Percentiles rank a stretch among this genome's conserved stretches.
These are phyloP conservation scores for Bagarius yarrelli DNA, from an alignment of 2,113 vertebrate species.

Conservation along the genomic window DNA sequence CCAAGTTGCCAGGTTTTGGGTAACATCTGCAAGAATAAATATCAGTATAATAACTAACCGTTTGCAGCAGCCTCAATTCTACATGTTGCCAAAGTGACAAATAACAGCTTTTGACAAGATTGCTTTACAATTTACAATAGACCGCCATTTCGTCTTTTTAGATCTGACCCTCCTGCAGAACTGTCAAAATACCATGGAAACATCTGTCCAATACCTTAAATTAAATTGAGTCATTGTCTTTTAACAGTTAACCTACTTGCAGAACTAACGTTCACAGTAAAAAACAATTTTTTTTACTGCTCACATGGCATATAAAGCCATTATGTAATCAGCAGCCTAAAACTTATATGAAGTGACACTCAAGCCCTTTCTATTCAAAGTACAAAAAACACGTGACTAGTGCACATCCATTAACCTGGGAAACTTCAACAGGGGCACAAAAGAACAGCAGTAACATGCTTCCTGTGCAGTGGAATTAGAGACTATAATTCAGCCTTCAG, in stretches of 20 bases:
- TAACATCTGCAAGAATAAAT: conserved; percentile 17
- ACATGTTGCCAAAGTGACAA: conserved; percentile 64
- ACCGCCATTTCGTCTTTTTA: neutral
- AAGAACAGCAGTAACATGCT: neutral
- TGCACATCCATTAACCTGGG: neutral
- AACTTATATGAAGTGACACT: neutral
- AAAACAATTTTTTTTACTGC: too few relatives aligned
- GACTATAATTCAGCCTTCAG: conserved; percentile 44
- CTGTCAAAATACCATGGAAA: neutral
- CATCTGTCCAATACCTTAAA: neutral
- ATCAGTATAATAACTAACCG: conserved; percentile 64
- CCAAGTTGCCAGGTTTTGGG: neutral
- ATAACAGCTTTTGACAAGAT: conserved; percentile 42
- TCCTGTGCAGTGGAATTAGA: neutral
- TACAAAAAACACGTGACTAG: neutral
- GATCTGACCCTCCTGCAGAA: neutral
- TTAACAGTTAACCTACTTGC: neutral
- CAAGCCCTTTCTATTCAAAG: neutral
- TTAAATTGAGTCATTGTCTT: conserved; percentile 12
- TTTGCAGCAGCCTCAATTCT: conserved; percentile 56
- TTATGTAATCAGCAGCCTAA: neutral
- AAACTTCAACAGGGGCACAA: neutral
- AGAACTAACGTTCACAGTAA: neutral
- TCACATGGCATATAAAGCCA: neutral
- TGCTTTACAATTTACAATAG: conserved; percentile 8